Percentiles rank a stretch among this genome's conserved stretches.
Evolutionary conservation across 2,113 vertebrate genomes (phyloP).

Genomic region (Chiloscyllium plagiosum): DNA sequence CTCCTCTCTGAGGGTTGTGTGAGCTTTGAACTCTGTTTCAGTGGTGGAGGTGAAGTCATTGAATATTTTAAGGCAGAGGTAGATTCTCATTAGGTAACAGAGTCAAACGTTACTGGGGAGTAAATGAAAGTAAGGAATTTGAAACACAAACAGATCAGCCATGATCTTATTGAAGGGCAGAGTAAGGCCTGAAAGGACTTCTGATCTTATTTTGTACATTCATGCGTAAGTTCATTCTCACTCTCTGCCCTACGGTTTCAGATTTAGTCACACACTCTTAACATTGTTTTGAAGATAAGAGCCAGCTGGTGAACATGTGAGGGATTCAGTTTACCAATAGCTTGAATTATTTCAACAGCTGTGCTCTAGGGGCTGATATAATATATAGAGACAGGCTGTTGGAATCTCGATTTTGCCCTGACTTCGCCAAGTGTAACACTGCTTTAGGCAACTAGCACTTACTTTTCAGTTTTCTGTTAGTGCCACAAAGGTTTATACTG

Average conservation of each 20-base stretch:
- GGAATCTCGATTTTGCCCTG: not conserved
- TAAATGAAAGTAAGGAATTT: too few relatives aligned
- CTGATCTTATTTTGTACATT: too few relatives aligned
- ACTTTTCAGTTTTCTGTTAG: not conserved
- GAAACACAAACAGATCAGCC: too few relatives aligned
- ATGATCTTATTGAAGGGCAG: too few relatives aligned
- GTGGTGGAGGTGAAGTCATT: too few relatives aligned
- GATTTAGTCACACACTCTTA: not conserved
- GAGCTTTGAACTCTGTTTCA: too few relatives aligned
- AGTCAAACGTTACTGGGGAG: too few relatives aligned
- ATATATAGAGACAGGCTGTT: not conserved
- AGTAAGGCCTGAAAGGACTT: too few relatives aligned
- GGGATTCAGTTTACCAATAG: not conserved
- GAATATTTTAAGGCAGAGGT: too few relatives aligned
- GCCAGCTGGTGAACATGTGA: not conserved
- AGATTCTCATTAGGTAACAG: too few relatives aligned
- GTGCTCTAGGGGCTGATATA: not conserved
- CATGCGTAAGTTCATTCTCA: not conserved
- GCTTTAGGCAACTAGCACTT: not conserved
- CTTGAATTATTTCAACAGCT: slow-evolving; percentile 21
- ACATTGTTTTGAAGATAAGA: not conserved
- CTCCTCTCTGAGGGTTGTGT: too few relatives aligned
- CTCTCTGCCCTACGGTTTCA: not conserved
- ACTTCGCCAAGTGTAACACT: not conserved
- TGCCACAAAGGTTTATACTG: not conserved